Conservation (phyloP, 1,140 invertebrate species). For the Homarus americanus region DNA sequence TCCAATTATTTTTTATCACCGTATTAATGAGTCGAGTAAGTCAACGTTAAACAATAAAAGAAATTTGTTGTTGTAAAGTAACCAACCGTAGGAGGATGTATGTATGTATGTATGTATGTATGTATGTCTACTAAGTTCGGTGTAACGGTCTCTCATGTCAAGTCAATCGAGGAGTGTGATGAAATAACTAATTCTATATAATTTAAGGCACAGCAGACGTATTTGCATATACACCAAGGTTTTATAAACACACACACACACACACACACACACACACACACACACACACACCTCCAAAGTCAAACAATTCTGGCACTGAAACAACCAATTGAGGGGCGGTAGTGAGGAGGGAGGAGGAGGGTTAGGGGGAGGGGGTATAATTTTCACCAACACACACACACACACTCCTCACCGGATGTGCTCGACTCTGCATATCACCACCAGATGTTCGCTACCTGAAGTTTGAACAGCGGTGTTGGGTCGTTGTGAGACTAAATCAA, state of each 20-base stretch:
- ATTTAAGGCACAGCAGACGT: too few relatives aligned
- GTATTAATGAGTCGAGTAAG: neutral
- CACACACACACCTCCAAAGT: too few relatives aligned
- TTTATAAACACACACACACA: neutral
- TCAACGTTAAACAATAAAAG: neutral
- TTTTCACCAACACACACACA: slow-evolving; percentile 9
- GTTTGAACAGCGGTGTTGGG: slow-evolving; percentile 4
- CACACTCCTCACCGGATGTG: neutral
- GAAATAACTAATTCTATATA: too few relatives aligned
- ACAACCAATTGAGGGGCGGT: too few relatives aligned
- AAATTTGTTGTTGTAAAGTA: neutral
- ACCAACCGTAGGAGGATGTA: neutral
- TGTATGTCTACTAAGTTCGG: too few relatives aligned
- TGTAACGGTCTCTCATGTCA: too few relatives aligned
- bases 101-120: neutral
- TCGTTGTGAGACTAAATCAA: slow-evolving; percentile 34
- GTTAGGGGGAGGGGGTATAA: neutral
- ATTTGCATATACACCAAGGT: neutral
- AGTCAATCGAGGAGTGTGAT: too few relatives aligned
- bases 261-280: slow-evolving; percentile 1
- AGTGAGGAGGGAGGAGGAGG: too few relatives aligned
- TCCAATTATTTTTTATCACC: slow-evolving; percentile 43
- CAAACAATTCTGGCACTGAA: too few relatives aligned
- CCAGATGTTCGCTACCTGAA: neutral
- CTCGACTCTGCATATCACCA: neutral